Evolutionary conservation across 2,113 vertebrate species (phyloP).

Genomic region (Tretioscincus oriximinensis): DNA sequence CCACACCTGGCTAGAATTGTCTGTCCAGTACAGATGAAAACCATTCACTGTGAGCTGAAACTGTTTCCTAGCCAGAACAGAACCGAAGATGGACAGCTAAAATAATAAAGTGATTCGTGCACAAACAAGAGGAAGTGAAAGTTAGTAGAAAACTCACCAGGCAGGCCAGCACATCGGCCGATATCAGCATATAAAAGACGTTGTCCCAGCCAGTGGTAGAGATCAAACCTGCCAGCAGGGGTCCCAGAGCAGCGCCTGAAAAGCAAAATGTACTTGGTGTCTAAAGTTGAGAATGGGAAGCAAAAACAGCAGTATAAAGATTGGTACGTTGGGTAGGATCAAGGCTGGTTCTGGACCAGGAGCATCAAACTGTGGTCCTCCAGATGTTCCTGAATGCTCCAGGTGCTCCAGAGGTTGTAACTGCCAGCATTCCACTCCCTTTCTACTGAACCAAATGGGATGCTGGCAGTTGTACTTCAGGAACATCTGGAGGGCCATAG

Average conservation of each 20-base stretch:
- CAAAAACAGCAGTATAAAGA: not conserved
- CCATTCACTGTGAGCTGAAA: not conserved
- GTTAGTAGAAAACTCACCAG: slow-evolving; percentile 74
- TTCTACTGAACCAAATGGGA: too few species aligned
- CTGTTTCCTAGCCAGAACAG: not conserved
- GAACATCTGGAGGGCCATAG: too few species aligned
- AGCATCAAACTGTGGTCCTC: not conserved
- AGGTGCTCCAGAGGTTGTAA: too few species aligned
- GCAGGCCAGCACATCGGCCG: slow-evolving; percentile 86
- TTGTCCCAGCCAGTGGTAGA: slow-evolving; percentile 93
- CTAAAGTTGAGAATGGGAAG: not conserved
- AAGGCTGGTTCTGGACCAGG: not conserved
- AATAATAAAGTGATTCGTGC: not conserved
- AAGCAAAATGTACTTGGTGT: not conserved
- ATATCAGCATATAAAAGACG: slow-evolving; percentile 96
- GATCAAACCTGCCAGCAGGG: slow-evolving; percentile 89
- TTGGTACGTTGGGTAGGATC: not conserved
- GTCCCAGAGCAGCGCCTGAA: slow-evolving; percentile 89
- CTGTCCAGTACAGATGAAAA: too few species aligned
- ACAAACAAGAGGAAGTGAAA: not conserved
- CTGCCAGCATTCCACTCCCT: too few species aligned
- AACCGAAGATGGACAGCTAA: not conserved
- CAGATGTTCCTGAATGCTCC: too few species aligned
- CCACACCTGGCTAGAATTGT: too few species aligned
- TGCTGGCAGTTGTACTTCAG: too few species aligned